These are phyloP conservation scores for Macquaria australasica DNA, from an alignment of 2,113 vertebrate genomes.

Conservation along the genomic window DNA sequence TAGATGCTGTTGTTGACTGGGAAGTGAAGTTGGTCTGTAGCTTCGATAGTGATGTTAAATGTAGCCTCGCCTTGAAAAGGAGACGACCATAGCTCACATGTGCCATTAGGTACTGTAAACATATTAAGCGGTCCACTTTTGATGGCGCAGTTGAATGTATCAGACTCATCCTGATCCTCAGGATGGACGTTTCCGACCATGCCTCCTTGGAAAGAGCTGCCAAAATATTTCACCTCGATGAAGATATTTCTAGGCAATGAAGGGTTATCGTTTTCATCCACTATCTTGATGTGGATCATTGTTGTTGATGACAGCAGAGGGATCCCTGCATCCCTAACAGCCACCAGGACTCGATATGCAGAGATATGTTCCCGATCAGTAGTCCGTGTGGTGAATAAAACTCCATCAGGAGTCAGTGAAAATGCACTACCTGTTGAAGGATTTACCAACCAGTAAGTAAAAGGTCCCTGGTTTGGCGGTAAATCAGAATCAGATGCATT, in stretches of 20 bases:
- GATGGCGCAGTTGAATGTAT: slow-evolving; percentile 80
- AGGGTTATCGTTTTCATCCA: slow-evolving; percentile 85
- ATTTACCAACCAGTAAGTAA: slow-evolving; percentile 80
- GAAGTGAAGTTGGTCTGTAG: slow-evolving; percentile 78
- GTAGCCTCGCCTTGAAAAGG: slow-evolving; percentile 83
- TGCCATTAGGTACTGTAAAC: slow-evolving; percentile 80
- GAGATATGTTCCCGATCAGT: slow-evolving; percentile 77
- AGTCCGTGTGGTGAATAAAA: slow-evolving; percentile 77
- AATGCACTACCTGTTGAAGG: slow-evolving; percentile 64
- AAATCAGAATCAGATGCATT: slow-evolving; percentile 81
- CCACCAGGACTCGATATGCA: slow-evolving; percentile 70
- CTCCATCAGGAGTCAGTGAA: slow-evolving; percentile 79
- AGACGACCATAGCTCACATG: slow-evolving; percentile 83
- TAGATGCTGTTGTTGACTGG: slow-evolving; percentile 84
- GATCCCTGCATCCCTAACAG: slow-evolving; percentile 79
- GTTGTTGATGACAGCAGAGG: slow-evolving; percentile 80
- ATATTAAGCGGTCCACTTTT: slow-evolving; percentile 77
- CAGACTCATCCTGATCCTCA: slow-evolving; percentile 79
- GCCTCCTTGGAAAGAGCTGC: slow-evolving; percentile 83
- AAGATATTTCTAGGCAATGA: slow-evolving; percentile 77
- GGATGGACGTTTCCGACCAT: slow-evolving; percentile 82
- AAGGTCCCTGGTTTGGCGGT: slow-evolving; percentile 83
- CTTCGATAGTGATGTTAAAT: slow-evolving; percentile 83
- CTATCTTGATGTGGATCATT: slow-evolving; percentile 75
- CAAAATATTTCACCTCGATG: slow-evolving; percentile 86